Conservation (phyloP, 2,797 vertebrate species). For the Chelidonichthys spinosus region DNA sequence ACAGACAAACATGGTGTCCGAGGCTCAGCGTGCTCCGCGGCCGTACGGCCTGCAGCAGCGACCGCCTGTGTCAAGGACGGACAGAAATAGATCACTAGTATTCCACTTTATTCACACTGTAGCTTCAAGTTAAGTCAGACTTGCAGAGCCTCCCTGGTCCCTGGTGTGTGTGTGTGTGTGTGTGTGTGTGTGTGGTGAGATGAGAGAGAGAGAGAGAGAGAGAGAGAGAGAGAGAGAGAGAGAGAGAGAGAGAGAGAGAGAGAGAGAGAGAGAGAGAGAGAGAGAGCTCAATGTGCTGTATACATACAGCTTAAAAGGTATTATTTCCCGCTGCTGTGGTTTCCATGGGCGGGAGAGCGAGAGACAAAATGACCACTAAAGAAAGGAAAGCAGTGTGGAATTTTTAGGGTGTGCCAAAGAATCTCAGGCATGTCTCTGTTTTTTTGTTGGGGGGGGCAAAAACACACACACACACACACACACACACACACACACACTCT, state of each 20-base stretch:
- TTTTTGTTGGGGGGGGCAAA: slow-evolving; percentile 40
- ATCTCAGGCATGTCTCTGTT: slow-evolving; percentile 81
- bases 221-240: too few relatives aligned
- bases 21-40: slow-evolving; percentile 23
- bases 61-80: slow-evolving; percentile 50
- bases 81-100: slow-evolving; percentile 65
- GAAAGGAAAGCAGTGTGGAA: slow-evolving; percentile 73
- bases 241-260: too few relatives aligned
- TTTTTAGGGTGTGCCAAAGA: slow-evolving; percentile 82
- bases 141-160: neutral
- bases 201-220: too few relatives aligned
- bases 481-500: slow-evolving; percentile 23
- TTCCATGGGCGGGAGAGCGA: slow-evolving; percentile 40
- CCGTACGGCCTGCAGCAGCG: slow-evolving; percentile 40
- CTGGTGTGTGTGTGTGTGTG: slow-evolving; percentile 3
- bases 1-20: slow-evolving; percentile 41
- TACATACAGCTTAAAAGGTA: slow-evolving; percentile 46
- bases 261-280: too few relatives aligned
- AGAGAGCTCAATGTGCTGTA: slow-evolving; percentile 11
- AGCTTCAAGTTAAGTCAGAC: slow-evolving; percentile 24
- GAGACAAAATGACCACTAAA: slow-evolving; percentile 67
- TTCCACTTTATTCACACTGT: slow-evolving; percentile 33
- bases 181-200: slow-evolving; percentile 5
- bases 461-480: slow-evolving; percentile 22
- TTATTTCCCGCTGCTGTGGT: slow-evolving; percentile 56